Base-by-base conservation (phyloP, 1,140 invertebrate genomes). In the Panagrolaimus sp. region DNA sequence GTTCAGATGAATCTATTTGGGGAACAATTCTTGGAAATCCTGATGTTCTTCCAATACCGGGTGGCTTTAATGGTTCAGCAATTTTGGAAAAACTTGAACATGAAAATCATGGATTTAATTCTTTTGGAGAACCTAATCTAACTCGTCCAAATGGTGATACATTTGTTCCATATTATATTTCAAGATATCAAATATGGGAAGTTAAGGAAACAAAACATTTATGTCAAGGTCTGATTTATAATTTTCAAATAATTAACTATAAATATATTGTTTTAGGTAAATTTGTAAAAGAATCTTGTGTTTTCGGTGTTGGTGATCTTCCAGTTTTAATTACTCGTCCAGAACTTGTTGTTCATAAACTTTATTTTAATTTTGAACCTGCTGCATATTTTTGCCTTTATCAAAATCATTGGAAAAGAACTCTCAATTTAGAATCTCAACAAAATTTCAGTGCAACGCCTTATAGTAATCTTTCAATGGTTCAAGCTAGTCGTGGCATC, bases 231-330 rank as follows among this genome's bases (percentile, higher is more conserved):
- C 11, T 1, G n/a, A n/a, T n/a, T n/a, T n/a, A n/a, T n/a, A n/a
- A n/a, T n/a, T n/a, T n/a, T n/a, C n/a, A n/a, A n/a, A n/a, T n/a
- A n/a, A n/a, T n/a, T n/a, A n/a, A n/a, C n/a, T n/a, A n/a, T n/a
- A n/a, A n/a, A n/a, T n/a, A n/a, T n/a, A n/a, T n/a, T n/a, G n/a
- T n/a, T 74, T 63, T 62, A 75, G 75, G 75, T 31, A 78, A 78
- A 72, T 68, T 73, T 38, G 69, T 67, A n/a, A 46, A 45, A 47
- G 63, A 31, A n/a, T 79, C 77, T 20, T 79, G 77, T 66, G 78
- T 81, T 46, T 79, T 71, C 47, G 77, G 77, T 7, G 65, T 81
- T 5, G 72, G 70, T n/a, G 77, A 80, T 45, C 47, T 79, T 13
- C 64, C 70, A 1, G 66, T 45, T 27, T 65, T 79, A 5, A 48